Conservation (phyloP, 2,888 invertebrate genomes). For the Trichogramma dendrolimi region DNA sequence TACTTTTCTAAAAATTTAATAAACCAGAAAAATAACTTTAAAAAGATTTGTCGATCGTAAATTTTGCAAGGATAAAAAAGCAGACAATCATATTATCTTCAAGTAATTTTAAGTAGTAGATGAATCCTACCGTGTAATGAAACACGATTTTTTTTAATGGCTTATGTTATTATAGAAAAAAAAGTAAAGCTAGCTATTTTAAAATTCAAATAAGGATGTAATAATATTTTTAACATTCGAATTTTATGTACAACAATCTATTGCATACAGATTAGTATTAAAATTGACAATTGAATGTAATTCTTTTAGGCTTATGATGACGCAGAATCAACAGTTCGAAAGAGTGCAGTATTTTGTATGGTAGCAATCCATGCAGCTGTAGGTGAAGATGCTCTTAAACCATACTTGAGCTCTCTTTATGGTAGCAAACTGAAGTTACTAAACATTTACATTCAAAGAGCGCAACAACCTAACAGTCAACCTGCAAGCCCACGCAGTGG, state of each 20-base stretch:
- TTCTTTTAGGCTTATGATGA: constrained; percentile 78
- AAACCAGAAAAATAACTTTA: too few species aligned
- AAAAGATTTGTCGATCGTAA: too few species aligned
- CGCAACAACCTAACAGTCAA: constrained; percentile 54
- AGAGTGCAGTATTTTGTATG: constrained; percentile 96
- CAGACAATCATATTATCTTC: too few species aligned
- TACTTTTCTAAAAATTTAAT: background rate
- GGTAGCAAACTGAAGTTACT: constrained; percentile 87
- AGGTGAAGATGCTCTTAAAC: constrained; percentile 79
- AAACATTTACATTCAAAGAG: constrained; percentile 71
- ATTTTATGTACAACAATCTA: too few species aligned
- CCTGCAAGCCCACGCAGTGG: constrained; percentile 52
- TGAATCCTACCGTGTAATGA: too few species aligned
- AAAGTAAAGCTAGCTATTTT: too few species aligned
- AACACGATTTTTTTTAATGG: too few species aligned
- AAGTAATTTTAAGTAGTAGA: too few species aligned
- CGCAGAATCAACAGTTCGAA: constrained; percentile 85
- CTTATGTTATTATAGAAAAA: too few species aligned
- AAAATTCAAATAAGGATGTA: too few species aligned
- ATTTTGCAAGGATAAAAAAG: too few species aligned
- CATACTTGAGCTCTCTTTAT: constrained; percentile 75
- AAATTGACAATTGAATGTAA: background rate
- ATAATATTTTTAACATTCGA: too few species aligned
- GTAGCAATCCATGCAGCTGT: constrained; percentile 87
- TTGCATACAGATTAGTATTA: background rate